phyloP scores from a whole-genome alignment of 92 coral and sea anemone species.

The Pocillopora meandrina region DNA sequence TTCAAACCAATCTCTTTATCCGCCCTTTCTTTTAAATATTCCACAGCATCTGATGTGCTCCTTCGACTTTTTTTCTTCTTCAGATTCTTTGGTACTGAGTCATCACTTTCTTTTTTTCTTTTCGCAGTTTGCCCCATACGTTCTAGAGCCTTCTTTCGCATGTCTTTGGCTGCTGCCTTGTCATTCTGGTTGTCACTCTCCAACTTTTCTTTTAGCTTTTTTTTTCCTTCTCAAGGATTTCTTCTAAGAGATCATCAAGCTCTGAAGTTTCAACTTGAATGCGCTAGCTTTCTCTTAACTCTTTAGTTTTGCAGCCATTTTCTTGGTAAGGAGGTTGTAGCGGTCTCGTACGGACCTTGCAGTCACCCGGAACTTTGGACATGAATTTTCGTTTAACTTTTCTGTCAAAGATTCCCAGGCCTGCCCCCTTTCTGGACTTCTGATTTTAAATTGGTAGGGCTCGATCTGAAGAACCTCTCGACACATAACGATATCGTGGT shows the following conservation, averaged over 20 bases:
- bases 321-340: constrained; percentile 34
- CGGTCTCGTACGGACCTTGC: constrained; percentile 47
- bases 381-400: background rate
- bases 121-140: constrained; percentile 33
- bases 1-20: background rate
- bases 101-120: constrained; percentile 2
- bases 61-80: background rate
- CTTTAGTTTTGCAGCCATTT: constrained; percentile 30
- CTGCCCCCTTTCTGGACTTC: constrained; percentile 13
- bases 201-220: constrained; percentile 6
- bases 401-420: background rate
- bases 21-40: constrained; percentile 15
- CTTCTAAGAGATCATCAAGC: constrained; percentile 48
- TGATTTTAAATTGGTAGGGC: constrained; percentile 18
- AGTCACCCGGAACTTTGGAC: background rate
- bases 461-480: constrained; percentile 5
- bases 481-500: constrained; percentile 20
- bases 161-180: constrained; percentile 26
- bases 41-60: constrained; percentile 24
- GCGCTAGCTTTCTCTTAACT: constrained; percentile 48
- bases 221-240: constrained; percentile 46
- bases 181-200: constrained; percentile 28
- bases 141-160: constrained; percentile 20
- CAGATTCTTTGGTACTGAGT: background rate
- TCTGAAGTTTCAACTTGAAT: constrained; percentile 42